Conservation (phyloP, 2,797 vertebrate species). For the Sebastes hubbsi region DNA sequence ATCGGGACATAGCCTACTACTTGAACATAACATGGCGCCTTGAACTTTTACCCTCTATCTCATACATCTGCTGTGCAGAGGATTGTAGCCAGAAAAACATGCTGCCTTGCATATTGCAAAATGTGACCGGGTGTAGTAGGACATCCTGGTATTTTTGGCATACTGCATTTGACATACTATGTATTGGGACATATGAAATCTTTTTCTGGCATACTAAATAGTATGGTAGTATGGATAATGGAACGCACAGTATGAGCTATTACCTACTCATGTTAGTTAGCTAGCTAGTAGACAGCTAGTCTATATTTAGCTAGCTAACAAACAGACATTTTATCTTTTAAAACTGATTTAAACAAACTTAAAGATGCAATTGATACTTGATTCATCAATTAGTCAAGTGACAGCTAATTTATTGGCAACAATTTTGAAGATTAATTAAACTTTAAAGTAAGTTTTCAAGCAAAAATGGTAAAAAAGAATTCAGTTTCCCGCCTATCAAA, state of each 20-base stretch:
- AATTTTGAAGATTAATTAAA: background rate
- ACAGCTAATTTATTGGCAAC: background rate
- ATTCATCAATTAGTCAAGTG: background rate
- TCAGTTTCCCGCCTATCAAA: background rate
- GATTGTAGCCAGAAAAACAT: no score
- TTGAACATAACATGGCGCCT: no score
- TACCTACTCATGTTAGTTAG: no score
- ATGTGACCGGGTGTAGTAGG: no score
- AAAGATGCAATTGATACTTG: background rate
- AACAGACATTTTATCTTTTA: background rate
- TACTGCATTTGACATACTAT: no score
- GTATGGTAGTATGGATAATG: no score
- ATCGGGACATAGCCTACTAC: no score
- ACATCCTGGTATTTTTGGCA: no score
- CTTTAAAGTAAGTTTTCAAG: background rate
- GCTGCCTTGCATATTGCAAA: accelerated
- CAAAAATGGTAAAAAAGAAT: background rate
- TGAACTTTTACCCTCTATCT: no score
- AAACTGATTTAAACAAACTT: background rate
- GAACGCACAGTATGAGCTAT: background rate
- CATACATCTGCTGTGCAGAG: no score
- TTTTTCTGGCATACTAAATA: no score
- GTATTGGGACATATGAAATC: no score
- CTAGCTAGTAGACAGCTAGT: background rate
- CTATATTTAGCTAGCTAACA: background rate